A percentile compares a stretch with the other conserved stretches of the same genome.
Conservation (phyloP, 2,888 invertebrate genomes). For the Rapana venosa region DNA sequence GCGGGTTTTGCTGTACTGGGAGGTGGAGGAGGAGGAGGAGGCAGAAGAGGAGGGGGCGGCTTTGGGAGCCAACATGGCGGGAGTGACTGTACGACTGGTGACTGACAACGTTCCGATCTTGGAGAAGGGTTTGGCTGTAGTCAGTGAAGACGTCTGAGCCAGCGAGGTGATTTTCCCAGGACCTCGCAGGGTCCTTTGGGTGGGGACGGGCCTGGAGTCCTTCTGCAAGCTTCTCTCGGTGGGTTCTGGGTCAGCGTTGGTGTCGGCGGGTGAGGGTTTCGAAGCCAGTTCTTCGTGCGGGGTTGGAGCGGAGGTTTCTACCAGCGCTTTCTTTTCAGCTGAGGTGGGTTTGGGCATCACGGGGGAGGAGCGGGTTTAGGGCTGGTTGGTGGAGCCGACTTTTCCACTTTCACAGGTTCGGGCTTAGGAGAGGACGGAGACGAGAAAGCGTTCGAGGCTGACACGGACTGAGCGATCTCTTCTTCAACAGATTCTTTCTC, state of each 20-base stretch:
- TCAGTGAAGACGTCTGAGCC: not conserved
- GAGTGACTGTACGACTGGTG: not conserved
- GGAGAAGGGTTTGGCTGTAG: not conserved
- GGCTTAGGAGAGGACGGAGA: not conserved
- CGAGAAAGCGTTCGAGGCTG: not conserved
- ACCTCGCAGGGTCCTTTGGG: not conserved
- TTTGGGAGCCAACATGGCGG: not conserved
- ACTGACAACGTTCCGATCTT: constrained; percentile 5
- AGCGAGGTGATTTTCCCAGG: not conserved
- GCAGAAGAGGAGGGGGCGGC: not conserved
- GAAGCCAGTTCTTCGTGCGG: not conserved
- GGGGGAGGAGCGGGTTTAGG: constrained; percentile 19
- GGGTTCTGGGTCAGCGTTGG: not conserved
- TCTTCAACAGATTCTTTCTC: not conserved
- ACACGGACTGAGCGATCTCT: not conserved
- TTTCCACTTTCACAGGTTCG: not conserved
- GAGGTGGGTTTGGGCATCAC: constrained; percentile 16
- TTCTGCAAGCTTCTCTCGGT: not conserved
- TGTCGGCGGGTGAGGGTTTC: not conserved
- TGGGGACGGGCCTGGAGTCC: not conserved
- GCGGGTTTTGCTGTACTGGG: constrained; percentile 60
- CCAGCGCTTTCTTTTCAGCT: not conserved
- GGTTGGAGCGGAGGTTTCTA: not conserved
- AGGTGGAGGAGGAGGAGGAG: not conserved
- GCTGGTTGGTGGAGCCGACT: not conserved